A percentile compares a stretch with the other conserved stretches of the same genome.
Evolutionary conservation across 2,888 invertebrate genomes (phyloP).

Genomic region (Tiliacea citrago): DNA sequence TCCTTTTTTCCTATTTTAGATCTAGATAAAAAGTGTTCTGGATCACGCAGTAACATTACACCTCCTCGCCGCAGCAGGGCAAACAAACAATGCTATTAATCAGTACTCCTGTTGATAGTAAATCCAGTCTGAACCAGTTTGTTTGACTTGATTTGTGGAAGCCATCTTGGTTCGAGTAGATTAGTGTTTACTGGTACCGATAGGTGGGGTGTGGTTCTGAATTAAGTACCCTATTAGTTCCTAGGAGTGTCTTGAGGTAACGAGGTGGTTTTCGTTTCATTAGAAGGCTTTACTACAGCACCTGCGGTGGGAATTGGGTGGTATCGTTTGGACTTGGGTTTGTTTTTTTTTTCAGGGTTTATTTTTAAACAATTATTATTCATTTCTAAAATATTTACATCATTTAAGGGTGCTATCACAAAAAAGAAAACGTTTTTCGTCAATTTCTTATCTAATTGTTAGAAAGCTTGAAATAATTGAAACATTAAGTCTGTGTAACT

Average conservation of each 20-base stretch:
- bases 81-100: conserved; percentile 53
- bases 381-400: no score
- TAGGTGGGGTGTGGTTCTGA: conserved; percentile 15
- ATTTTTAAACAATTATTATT: no score
- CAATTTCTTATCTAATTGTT: no score
- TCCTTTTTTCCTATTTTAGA: conserved; percentile 10
- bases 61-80: conserved; percentile 4
- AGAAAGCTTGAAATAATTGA: no score
- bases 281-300: background rate
- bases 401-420: no score
- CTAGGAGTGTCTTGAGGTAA: conserved; percentile 30
- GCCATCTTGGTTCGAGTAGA: background rate
- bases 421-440: no score
- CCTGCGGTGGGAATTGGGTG: background rate
- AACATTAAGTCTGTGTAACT: no score
- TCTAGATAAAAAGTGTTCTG: conserved; percentile 14
- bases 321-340: no score
- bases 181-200: conserved; percentile 6
- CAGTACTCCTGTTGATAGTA: conserved; percentile 31
- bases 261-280: conserved; percentile 9
- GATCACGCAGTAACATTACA: conserved; percentile 41
- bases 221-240: conserved; percentile 24
- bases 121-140: conserved; percentile 36
- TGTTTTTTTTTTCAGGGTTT: no score
- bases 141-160: conserved; percentile 11